These are phyloP conservation scores for Pangasius djambal DNA, from an alignment of 2,797 vertebrate genomes.

Conservation along the genomic window DNA sequence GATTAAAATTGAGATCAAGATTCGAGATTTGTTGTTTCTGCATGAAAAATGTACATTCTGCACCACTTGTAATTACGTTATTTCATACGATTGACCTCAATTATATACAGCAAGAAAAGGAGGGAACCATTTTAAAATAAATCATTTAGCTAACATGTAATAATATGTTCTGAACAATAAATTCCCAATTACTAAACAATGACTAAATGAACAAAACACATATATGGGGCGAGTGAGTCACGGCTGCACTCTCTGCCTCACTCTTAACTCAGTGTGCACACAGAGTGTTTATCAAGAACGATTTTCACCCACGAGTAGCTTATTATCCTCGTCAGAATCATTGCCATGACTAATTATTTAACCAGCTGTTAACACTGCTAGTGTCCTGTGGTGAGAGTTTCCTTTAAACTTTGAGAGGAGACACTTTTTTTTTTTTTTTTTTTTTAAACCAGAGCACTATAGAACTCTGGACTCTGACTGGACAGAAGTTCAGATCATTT, in stretches of 20 bases:
- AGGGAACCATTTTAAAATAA: not conserved
- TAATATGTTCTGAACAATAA: not conserved
- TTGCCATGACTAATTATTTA: constrained; percentile 6
- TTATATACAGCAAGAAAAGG: not conserved
- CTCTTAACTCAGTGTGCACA: not conserved
- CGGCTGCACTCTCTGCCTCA: not conserved
- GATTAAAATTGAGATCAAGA: not conserved
- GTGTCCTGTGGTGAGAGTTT: not conserved
- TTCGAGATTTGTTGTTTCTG: not conserved
- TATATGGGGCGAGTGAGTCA: not conserved
- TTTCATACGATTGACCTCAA: no score
- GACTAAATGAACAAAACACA: not conserved
- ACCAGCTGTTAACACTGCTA: not conserved
- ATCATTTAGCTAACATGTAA: not conserved
- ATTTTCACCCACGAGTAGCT: not conserved
- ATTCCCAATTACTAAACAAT: not conserved
- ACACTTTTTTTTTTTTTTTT: not conserved
- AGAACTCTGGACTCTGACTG: not conserved
- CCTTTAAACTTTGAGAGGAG: not conserved
- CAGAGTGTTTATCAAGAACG: not conserved
- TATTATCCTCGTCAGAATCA: constrained; percentile 6
- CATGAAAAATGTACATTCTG: not conserved
- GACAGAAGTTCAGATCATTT: not conserved
- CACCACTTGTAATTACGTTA: not conserved
- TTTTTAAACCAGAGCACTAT: not conserved